Evolutionary conservation across 2,888 invertebrate genomes (phyloP).

Genomic region (Tubulanus polymorphus): DNA sequence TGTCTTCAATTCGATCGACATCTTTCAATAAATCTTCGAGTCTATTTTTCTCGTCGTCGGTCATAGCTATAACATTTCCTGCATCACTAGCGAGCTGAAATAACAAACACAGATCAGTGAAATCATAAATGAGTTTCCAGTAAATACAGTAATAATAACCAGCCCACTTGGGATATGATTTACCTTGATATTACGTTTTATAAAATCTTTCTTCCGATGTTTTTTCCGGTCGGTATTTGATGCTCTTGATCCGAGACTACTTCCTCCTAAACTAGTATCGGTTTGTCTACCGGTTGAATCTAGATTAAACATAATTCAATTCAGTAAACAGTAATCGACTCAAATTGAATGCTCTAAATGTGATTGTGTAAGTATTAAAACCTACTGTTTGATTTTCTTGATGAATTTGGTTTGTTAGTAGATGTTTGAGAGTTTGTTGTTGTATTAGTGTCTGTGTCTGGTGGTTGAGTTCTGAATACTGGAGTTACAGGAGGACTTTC

Average conservation of each 20-base stretch:
- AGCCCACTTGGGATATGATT: too few relatives aligned
- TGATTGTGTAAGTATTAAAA: too few relatives aligned
- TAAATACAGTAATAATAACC: too few relatives aligned
- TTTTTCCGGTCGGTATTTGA: constrained; percentile 9
- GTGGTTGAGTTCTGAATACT: constrained; percentile 41
- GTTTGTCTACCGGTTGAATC: too few relatives aligned
- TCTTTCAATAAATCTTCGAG: constrained; percentile 38
- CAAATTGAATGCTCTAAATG: too few relatives aligned
- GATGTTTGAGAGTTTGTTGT: neutral
- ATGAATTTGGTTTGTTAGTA: too few relatives aligned
- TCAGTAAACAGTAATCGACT: too few relatives aligned
- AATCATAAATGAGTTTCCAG: neutral
- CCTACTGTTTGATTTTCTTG: too few relatives aligned
- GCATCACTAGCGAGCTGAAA: constrained; percentile 45
- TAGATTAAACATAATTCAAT: too few relatives aligned
- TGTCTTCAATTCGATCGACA: constrained; percentile 38
- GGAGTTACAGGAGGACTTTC: constrained; percentile 31
- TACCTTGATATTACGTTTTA: constrained; percentile 50
- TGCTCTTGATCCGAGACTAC: neutral
- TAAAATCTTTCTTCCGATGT: constrained; percentile 36
- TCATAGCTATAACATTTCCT: constrained; percentile 44
- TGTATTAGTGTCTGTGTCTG: constrained; percentile 1
- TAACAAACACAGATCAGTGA: neutral
- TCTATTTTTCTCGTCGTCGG: constrained; percentile 48
- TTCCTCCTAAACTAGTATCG: neutral